These are phyloP conservation scores for Daboia siamensis DNA, from an alignment of 2,113 vertebrate genomes.

Conservation along the genomic window DNA sequence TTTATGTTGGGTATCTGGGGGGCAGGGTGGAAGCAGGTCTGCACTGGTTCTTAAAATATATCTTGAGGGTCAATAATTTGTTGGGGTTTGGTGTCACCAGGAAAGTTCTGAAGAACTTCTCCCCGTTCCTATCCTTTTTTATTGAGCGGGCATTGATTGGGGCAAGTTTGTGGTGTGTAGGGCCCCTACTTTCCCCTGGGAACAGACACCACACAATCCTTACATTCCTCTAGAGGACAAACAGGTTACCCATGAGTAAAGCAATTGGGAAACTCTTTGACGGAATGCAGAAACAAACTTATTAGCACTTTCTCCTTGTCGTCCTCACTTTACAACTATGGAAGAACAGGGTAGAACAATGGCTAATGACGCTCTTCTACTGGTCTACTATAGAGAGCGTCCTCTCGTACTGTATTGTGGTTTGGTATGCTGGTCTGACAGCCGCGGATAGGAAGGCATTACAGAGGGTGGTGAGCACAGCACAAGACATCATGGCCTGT, in stretches of 20 bases:
- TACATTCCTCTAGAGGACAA: fast-evolving
- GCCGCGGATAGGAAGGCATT: too few species aligned
- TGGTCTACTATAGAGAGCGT: too few species aligned
- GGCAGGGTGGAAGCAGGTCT: too few species aligned
- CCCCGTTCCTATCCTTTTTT: not conserved
- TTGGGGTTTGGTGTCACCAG: not conserved
- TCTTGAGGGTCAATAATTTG: not conserved
- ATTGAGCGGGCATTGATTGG: conserved; percentile 1
- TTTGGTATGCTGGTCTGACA: too few species aligned
- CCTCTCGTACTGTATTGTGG: too few species aligned
- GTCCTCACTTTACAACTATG: too few species aligned
- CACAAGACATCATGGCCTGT: too few species aligned
- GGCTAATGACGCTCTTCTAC: too few species aligned
- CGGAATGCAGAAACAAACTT: conserved; percentile 29
- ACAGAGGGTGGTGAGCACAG: too few species aligned
- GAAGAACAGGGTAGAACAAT: too few species aligned
- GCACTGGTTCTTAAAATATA: not conserved
- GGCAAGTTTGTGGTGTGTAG: not conserved
- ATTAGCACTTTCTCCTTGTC: not conserved
- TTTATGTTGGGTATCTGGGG: not conserved
- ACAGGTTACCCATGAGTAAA: conserved; percentile 2
- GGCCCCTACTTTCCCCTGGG: not conserved
- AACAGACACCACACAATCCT: not conserved
- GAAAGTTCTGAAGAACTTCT: not conserved
- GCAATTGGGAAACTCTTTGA: fast-evolving